A percentile compares a stretch with the other conserved stretches of the same genome.
Evolutionary conservation across 2,113 vertebrate species (phyloP).

Genomic region (Lucifuga dentata): DNA sequence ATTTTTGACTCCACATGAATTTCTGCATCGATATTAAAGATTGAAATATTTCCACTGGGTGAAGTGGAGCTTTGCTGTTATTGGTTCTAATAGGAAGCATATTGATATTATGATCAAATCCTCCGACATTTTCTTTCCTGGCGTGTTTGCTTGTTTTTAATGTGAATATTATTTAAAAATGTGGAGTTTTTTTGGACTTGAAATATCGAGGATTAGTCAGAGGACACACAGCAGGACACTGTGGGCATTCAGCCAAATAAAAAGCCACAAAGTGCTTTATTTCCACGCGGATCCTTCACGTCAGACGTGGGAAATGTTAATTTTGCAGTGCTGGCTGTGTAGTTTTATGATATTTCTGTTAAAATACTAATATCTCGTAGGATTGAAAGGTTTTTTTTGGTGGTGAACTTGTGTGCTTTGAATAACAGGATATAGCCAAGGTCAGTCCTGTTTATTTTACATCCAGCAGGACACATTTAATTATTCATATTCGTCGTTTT

Average conservation of each 20-base stretch:
- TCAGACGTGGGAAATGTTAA: constrained; percentile 11
- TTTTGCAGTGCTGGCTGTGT: constrained; percentile 26
- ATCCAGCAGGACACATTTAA: constrained; percentile 38
- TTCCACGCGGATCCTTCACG: constrained; percentile 22
- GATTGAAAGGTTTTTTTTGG: constrained; percentile 1
- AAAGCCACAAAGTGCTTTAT: constrained; percentile 38
- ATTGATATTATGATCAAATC: constrained; percentile 73
- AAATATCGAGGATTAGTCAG: constrained; percentile 50
- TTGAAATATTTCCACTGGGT: constrained; percentile 53
- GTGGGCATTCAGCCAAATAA: constrained; percentile 17
- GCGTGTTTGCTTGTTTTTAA: constrained; percentile 66
- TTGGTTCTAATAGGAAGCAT: constrained; percentile 70
- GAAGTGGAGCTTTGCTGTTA: constrained; percentile 67
- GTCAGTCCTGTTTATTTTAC: constrained; percentile 57
- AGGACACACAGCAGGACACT: constrained; percentile 15
- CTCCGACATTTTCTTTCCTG: constrained; percentile 78
- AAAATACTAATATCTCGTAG: constrained; percentile 51
- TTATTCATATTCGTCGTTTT: constrained; percentile 28
- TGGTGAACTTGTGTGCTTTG: constrained; percentile 52
- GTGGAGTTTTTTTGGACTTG: constrained; percentile 53
- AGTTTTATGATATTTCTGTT: constrained; percentile 28
- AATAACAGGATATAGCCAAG: constrained; percentile 76
- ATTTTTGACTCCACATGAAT: constrained; percentile 30
- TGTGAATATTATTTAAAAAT: constrained; percentile 65
- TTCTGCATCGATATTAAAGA: constrained; percentile 56